phyloP scores from a whole-genome alignment of 1,140 invertebrate species.

The Sinella curviseta region DNA sequence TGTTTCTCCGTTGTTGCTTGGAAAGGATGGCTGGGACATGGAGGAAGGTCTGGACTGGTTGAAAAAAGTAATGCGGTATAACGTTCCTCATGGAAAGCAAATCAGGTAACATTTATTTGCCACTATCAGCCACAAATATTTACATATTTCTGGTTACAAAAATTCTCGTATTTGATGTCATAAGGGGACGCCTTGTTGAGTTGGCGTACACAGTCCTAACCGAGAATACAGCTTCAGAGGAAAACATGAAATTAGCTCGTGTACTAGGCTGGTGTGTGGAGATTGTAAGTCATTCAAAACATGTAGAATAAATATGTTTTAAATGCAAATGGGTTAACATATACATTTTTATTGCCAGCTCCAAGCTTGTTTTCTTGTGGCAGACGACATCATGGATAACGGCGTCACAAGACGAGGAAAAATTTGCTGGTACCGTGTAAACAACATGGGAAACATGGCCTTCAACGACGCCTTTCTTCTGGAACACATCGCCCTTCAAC shows the following conservation, averaged over 20 bases:
- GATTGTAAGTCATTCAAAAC: not conserved
- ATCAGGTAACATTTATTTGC: not conserved
- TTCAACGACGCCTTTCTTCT: too few relatives aligned
- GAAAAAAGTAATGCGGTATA: not conserved
- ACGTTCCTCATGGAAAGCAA: not conserved
- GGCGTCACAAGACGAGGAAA: constrained; percentile 76
- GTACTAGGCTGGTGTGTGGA: not conserved
- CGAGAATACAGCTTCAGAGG: not conserved
- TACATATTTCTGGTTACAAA: too few relatives aligned
- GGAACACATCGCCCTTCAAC: constrained; percentile 72
- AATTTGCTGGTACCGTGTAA: constrained; percentile 83
- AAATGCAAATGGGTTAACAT: not conserved
- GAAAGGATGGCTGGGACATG: too few relatives aligned
- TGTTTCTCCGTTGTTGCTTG: too few relatives aligned
- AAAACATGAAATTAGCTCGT: not conserved
- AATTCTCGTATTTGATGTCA: too few relatives aligned
- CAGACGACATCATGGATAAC: too few relatives aligned
- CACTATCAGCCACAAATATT: too few relatives aligned
- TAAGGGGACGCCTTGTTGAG: not conserved
- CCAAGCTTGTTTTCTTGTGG: constrained; percentile 91
- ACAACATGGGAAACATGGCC: constrained; percentile 76
- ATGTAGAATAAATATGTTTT: not conserved
- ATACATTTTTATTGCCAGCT: constrained; percentile 54
- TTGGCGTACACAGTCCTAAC: not conserved
- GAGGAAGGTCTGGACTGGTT: not conserved